Conservation (phyloP, 2,888 invertebrate species). For the Coleophora flavipennella region DNA sequence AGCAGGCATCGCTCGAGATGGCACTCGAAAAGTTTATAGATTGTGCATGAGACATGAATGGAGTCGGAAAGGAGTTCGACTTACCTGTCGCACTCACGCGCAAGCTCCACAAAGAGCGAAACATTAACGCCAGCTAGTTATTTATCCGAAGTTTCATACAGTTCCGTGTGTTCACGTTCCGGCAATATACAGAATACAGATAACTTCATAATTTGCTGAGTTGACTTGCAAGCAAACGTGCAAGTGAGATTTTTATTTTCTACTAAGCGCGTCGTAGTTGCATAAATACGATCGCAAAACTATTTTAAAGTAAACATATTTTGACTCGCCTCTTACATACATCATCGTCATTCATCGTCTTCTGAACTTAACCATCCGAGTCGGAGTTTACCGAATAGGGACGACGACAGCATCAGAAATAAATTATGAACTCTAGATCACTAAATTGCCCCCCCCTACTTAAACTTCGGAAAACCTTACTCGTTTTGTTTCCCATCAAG, state of each 20-base stretch:
- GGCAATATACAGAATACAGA: conserved; percentile 27
- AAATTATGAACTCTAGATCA: too few species aligned
- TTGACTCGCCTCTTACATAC: too few species aligned
- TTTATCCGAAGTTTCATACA: conserved; percentile 56
- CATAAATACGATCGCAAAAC: too few species aligned
- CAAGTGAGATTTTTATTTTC: background rate
- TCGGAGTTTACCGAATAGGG: too few species aligned
- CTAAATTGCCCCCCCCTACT: too few species aligned
- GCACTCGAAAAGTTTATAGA: conserved; percentile 52
- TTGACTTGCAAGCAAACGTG: background rate
- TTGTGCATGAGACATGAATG: conserved; percentile 60
- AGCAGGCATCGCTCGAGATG: conserved; percentile 27
- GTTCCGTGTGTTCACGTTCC: conserved; percentile 30
- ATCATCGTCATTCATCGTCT: too few species aligned
- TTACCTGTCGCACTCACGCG: conserved; percentile 37
- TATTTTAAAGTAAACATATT: too few species aligned
- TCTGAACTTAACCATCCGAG: too few species aligned
- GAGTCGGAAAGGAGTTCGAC: conserved; percentile 61
- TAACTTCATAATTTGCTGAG: conserved; percentile 39
- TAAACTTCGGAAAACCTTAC: too few species aligned
- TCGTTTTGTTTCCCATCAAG: too few species aligned
- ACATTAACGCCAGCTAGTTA: conserved; percentile 61
- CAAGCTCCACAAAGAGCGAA: conserved; percentile 55
- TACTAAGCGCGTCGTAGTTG: background rate
- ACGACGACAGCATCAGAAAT: too few species aligned